Percentiles rank a stretch among this genome's conserved stretches.
These are phyloP conservation scores for Penaeus japonicus DNA, from an alignment of 1,140 invertebrate genomes.

Conservation along the genomic window DNA sequence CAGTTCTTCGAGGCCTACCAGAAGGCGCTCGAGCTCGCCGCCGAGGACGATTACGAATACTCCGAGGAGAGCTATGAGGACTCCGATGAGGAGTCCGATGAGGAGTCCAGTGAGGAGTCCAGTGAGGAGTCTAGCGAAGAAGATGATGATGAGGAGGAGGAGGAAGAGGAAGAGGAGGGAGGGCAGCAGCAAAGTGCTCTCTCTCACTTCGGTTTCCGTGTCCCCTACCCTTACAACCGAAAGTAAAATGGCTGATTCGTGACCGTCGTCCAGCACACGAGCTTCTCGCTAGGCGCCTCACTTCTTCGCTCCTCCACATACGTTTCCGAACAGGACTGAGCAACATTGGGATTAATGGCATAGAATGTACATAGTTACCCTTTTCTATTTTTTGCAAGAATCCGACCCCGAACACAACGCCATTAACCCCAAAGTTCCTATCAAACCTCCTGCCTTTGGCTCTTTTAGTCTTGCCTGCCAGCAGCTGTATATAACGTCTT, in stretches of 20 bases:
- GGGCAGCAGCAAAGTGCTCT: too few relatives aligned
- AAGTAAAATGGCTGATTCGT: background rate
- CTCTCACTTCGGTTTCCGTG: background rate
- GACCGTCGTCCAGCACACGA: background rate
- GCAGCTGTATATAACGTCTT: background rate
- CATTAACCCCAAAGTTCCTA: background rate
- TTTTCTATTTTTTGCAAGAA: background rate
- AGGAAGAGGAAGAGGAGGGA: too few relatives aligned
- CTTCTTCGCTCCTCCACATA: background rate
- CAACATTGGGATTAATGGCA: background rate
- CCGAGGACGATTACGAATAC: constrained; percentile 51
- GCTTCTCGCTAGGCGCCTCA: background rate
- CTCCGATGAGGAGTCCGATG: constrained; percentile 4
- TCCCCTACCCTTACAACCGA: background rate
- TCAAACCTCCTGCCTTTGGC: background rate
- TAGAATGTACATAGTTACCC: background rate
- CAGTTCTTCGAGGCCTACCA: constrained; percentile 56
- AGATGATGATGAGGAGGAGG: too few relatives aligned
- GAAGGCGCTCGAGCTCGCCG: constrained; percentile 50
- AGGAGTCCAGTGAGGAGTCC: constrained; percentile 43
- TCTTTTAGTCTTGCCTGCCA: background rate
- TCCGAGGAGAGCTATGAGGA: constrained; percentile 39
- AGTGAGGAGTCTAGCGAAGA: constrained; percentile 33
- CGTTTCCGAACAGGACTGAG: background rate
- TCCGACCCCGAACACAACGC: background rate